These are phyloP conservation scores for Anarrhichthys ocellatus DNA, from an alignment of 2,113 vertebrate species.

Conservation along the genomic window DNA sequence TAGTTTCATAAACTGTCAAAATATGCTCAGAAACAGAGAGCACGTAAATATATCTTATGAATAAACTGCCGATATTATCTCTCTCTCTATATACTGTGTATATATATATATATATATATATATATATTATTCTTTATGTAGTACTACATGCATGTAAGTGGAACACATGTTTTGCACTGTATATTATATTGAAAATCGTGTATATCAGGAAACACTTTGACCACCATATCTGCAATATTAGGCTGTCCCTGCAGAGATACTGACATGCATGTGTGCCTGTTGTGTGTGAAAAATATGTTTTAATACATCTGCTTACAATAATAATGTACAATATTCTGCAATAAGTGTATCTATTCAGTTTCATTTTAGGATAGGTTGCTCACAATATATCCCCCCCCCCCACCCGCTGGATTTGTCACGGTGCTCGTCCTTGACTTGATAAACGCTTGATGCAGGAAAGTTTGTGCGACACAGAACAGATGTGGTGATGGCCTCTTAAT, in stretches of 20 bases:
- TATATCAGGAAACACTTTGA: too few species aligned
- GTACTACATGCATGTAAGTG: neutral
- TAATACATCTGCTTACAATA: neutral
- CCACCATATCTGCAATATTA: neutral
- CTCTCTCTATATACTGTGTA: too few species aligned
- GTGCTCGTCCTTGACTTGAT: neutral
- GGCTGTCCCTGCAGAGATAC: neutral
- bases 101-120: neutral
- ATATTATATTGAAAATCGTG: neutral
- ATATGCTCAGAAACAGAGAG: neutral
- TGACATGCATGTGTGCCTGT: neutral
- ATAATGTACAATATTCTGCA: neutral
- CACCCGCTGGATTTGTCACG: neutral
- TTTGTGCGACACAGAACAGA: conserved; percentile 25
- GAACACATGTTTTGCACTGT: neutral
- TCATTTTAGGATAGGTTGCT: neutral
- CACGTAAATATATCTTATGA: neutral
- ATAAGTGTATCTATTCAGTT: neutral
- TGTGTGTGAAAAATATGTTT: conserved; percentile 2
- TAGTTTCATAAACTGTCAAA: conserved; percentile 11
- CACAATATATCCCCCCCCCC: neutral
- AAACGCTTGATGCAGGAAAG: neutral
- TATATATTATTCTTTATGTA: neutral
- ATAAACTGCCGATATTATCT: neutral
- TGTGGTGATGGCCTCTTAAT: neutral